Evolutionary conservation across 2,113 vertebrate genomes (phyloP).

Genomic region (Plotosus lineatus): DNA sequence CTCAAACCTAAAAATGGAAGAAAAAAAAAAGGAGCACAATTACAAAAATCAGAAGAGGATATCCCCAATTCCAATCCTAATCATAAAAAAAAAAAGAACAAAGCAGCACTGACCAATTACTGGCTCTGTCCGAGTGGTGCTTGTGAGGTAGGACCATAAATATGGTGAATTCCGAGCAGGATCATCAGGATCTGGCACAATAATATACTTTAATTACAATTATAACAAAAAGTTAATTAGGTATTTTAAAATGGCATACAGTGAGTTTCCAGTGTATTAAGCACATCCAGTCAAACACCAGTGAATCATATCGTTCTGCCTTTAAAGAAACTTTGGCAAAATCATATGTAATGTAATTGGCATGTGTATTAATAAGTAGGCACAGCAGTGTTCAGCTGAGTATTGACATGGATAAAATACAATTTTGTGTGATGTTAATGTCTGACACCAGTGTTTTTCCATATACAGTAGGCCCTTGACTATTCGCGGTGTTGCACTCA

Average conservation of each 20-base stretch:
- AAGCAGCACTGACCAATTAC: slow-evolving; percentile 29
- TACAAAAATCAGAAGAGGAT: background rate
- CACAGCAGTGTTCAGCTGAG: background rate
- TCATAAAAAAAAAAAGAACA: background rate
- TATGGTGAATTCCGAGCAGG: slow-evolving; percentile 19
- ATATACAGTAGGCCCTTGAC: no score
- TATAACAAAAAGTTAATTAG: background rate
- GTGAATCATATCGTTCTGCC: background rate
- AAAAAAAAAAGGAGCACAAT: background rate
- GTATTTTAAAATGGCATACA: background rate
- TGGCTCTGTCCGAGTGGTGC: slow-evolving; percentile 26
- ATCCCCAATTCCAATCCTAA: background rate
- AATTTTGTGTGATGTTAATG: background rate
- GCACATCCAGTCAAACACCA: background rate
- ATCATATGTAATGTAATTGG: background rate
- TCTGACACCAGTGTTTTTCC: background rate
- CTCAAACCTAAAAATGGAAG: slow-evolving; percentile 32
- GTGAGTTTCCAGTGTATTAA: background rate
- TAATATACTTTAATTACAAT: background rate
- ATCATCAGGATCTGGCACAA: slow-evolving; percentile 12
- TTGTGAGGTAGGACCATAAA: slow-evolving; percentile 43
- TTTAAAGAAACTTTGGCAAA: background rate
- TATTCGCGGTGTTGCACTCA: no score
- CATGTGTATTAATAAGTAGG: background rate
- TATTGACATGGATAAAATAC: background rate